Evolutionary conservation across 92 coral and sea anemone species (phyloP), one percentile per base, ranked within the genome.

Genomic region (Phenganax stokvisi): DNA sequence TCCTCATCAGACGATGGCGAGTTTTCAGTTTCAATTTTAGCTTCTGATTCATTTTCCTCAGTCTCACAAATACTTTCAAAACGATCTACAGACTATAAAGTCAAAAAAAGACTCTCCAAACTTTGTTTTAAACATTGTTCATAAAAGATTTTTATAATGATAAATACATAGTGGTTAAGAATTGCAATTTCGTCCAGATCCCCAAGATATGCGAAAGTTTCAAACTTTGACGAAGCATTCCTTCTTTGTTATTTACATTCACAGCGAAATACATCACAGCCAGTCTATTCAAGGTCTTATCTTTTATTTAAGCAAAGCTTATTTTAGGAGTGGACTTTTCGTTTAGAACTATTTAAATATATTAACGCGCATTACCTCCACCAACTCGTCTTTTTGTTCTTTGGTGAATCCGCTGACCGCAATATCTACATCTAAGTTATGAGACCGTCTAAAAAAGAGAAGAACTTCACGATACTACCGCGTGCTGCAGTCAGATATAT

Each of bases 401-500:
- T 91, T 89, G n/a, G 97, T 94, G 70, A 94, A 94, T 15, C 97
- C 98, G 71, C 98, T 94, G 71, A 96, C 98, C 8, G 90, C 92
- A 51, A 94, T 84, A 71, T 89, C 97, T 5, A 94, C 96, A 59
- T 94, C 98, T 80, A 94, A 86, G 83, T 88, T 91, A 20, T 87
- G 91, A 10, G 81, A 79, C n/a, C 98, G 94, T 73, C 98, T 94
- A 85, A 52, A 68, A 12, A 52, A 17, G 69, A 47, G 54, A 80
- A 56, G 6, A 5, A 81, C 2, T 37, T 37, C 47, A 37, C 47
- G 47, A 37, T 37, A 37, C 2, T 37, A 37, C 47, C 47, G 5
- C 5, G 47, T 37, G 47, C 47, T 37, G 47, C 5, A 1, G 47
- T 20, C 47, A 37, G 47, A 37, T 5, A 37, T 20, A 20, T 20